Evolutionary conservation across 2,888 invertebrate genomes (phyloP).

Genomic region (Dolichopus griseipennis): DNA sequence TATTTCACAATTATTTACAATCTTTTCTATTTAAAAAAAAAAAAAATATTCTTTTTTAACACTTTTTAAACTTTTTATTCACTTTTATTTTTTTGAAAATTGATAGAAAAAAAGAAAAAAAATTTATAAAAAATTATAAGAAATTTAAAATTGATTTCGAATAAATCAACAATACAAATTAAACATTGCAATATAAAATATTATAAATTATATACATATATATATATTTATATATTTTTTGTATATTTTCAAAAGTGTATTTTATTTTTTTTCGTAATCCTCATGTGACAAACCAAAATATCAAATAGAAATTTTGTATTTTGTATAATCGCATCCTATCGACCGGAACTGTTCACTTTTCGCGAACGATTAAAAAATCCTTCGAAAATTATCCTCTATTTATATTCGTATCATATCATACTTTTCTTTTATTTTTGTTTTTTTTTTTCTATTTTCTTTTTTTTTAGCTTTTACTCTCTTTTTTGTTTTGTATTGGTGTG

Average conservation of each 20-base stretch:
- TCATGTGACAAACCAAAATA: background rate
- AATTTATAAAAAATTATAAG: too few species aligned
- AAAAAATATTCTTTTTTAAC: background rate
- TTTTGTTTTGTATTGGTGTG: background rate
- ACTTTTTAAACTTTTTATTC: background rate
- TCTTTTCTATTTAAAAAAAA: background rate
- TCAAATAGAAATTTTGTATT: background rate
- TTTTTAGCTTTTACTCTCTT: background rate
- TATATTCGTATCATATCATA: background rate
- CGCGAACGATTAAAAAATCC: background rate
- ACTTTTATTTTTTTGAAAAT: too few species aligned
- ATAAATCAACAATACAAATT: too few species aligned
- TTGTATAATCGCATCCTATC: background rate
- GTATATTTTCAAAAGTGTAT: background rate
- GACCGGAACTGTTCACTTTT: constrained; percentile 6
- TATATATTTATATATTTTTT: background rate
- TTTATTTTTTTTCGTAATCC: background rate
- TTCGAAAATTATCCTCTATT: background rate
- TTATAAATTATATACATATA: too few species aligned
- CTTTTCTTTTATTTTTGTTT: background rate
- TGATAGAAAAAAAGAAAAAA: too few species aligned
- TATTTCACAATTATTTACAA: too few species aligned
- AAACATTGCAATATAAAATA: too few species aligned
- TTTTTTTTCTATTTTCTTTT: background rate
- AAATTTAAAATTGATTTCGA: too few species aligned